These are phyloP conservation scores for Pinctada fucata DNA, from an alignment of 2,888 invertebrate genomes.

Conservation along the genomic window DNA sequence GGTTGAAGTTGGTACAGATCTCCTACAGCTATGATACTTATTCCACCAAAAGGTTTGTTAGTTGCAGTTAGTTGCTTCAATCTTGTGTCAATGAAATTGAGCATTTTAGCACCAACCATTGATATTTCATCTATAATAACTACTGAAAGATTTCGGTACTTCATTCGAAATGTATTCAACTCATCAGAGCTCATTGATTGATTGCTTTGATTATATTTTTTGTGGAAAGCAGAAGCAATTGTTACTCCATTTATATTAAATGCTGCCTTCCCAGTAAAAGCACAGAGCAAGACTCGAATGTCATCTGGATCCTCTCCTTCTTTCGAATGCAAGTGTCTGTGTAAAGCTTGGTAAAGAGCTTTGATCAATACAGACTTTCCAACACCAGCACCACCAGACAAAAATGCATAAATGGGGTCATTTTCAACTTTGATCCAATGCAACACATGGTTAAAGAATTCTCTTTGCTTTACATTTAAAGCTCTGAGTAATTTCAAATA, in stretches of 20 bases:
- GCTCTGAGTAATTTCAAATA: too few species aligned
- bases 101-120: conserved; percentile 35
- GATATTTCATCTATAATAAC: conserved; percentile 8
- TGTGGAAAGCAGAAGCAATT: conserved; percentile 40
- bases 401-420: conserved; percentile 30
- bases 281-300: too few species aligned
- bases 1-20: conserved; percentile 31
- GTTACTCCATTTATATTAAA: conserved; percentile 45
- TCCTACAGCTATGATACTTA: too few species aligned
- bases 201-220: background rate
- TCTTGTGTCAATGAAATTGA: conserved; percentile 31
- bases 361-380: conserved; percentile 47
- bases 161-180: conserved; percentile 44
- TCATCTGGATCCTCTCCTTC: too few species aligned
- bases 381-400: conserved; percentile 40
- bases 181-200: conserved; percentile 18
- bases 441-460: background rate
- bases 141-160: conserved; percentile 44
- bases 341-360: too few species aligned
- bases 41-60: too few species aligned
- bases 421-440: conserved; percentile 39
- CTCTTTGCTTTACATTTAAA: too few species aligned
- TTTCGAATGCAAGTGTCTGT: too few species aligned
- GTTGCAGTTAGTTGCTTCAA: too few species aligned
- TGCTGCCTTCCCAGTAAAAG: conserved; percentile 13